Percentiles rank a stretch among this genome's conserved stretches.
Evolutionary conservation across 2,113 vertebrate genomes (phyloP).

Genomic region (Daubentonia madagascariensis): DNA sequence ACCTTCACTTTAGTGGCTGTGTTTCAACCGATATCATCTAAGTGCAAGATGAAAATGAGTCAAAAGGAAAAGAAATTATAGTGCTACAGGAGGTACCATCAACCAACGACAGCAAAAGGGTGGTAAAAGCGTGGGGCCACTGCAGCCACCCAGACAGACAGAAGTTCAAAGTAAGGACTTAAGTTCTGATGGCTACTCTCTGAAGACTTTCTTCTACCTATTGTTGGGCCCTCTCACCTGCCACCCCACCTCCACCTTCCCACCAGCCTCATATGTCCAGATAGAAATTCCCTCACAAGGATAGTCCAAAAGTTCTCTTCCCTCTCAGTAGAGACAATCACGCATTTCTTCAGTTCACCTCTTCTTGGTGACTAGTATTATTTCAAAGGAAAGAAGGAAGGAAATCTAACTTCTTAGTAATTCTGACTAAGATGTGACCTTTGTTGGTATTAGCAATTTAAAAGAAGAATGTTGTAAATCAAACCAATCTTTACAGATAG

Average conservation of each 20-base stretch:
- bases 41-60: not conserved
- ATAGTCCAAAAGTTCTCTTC: not conserved
- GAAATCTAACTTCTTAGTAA: not conserved
- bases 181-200: not conserved
- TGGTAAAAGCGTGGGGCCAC: not conserved
- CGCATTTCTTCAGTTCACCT: not conserved
- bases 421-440: not conserved
- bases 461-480: not conserved
- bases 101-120: not conserved
- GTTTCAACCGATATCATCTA: not conserved
- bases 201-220: not conserved
- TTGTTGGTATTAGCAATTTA: not conserved
- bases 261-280: not conserved
- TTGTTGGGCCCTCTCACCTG: not conserved
- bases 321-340: not conserved
- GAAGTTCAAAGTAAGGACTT: not conserved
- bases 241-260: not conserved
- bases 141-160: not conserved
- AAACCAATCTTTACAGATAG: conserved; percentile 14
- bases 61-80: conserved; percentile 7
- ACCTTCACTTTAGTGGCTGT: not conserved
- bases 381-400: not conserved
- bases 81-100: not conserved
- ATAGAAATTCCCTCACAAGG: not conserved
- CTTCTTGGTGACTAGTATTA: not conserved